Base-by-base conservation (phyloP, 2,888 invertebrate genomes). In the Pteria penguin region DNA sequence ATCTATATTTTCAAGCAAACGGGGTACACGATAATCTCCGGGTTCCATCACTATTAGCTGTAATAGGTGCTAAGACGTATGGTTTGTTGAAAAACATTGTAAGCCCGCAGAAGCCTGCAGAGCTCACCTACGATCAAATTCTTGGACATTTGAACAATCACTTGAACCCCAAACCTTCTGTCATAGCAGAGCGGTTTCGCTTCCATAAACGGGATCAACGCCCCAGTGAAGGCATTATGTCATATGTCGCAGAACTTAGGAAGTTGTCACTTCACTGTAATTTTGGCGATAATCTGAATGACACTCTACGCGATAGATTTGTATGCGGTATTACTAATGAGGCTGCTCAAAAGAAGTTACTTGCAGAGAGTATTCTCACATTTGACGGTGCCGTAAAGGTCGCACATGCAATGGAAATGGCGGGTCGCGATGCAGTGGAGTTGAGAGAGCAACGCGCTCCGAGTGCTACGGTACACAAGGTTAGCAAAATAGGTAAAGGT, bases 251-350 rank as follows among this genome's bases (percentile, higher is more conserved):
- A 2, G 72, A 63, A 61, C 36, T 80, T 8, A 29, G 72, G 11
- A 79, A 82, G 57, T 54, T 77, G 14, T 45, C 72, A 24, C 63
- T 67, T 36, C 76, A 82, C 52, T 81, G 77, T 61, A 45, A 76
- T 27, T 83, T 82, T 75, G 80, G 78, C 3, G 75, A 18, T 1
- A 75, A 54, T 58, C 62, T 82, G 2, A 66, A 76, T 45, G 74
- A 78, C 27, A 24, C 77, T 4, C 65, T 83, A 27, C 45, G 81
- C 4, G 83, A 81, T 36, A 66, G 78, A 57, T 75, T 83, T 58
- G 83, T 83, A 1, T 79, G 74, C 57, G 65, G 65, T 22, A 24
- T 65, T 11, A 32, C 14, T 22, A n/a, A 65, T 11, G 36, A 65
- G 31, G 18, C 65, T 22, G 45, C 29, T 60, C 60, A 60, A 26